A percentile compares a stretch with the other conserved stretches of the same genome.
Evolutionary conservation across 2,797 vertebrate genomes (phyloP).

Genomic region (Ptychadena robeensis): DNA sequence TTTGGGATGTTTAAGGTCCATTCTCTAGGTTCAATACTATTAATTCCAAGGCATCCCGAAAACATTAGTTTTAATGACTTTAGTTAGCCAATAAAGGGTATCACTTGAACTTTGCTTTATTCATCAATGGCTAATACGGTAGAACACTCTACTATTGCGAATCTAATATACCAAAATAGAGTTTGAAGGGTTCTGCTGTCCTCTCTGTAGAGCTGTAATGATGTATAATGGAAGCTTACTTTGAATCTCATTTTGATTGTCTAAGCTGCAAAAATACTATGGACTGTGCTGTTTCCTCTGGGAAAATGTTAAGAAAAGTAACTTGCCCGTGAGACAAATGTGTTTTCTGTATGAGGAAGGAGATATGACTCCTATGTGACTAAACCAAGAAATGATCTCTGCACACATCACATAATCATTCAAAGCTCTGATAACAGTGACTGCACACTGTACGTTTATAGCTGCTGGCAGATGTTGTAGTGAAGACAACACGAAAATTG

Average conservation of each 20-base stretch:
- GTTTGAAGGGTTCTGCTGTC: too few relatives aligned
- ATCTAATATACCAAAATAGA: too few relatives aligned
- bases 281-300: neutral
- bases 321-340: neutral
- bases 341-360: neutral
- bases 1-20: too few relatives aligned
- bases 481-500: slow-evolving; percentile 17
- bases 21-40: too few relatives aligned
- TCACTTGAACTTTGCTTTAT: too few relatives aligned
- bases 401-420: slow-evolving; percentile 26
- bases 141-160: too few relatives aligned
- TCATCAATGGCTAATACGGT: too few relatives aligned
- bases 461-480: slow-evolving; percentile 39
- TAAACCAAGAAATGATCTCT: slow-evolving; percentile 2
- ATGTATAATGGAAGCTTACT: neutral
- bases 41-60: too few relatives aligned
- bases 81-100: too few relatives aligned
- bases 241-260: slow-evolving; percentile 2
- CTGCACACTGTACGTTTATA: slow-evolving; percentile 20
- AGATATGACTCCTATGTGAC: slow-evolving; percentile 27
- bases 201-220: too few relatives aligned
- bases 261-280: neutral
- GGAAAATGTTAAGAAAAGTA: neutral
- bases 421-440: slow-evolving; percentile 14
- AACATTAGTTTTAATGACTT: too few relatives aligned